Base-by-base conservation (phyloP, 1,140 invertebrate species). In the Polyergus mexicanus region DNA sequence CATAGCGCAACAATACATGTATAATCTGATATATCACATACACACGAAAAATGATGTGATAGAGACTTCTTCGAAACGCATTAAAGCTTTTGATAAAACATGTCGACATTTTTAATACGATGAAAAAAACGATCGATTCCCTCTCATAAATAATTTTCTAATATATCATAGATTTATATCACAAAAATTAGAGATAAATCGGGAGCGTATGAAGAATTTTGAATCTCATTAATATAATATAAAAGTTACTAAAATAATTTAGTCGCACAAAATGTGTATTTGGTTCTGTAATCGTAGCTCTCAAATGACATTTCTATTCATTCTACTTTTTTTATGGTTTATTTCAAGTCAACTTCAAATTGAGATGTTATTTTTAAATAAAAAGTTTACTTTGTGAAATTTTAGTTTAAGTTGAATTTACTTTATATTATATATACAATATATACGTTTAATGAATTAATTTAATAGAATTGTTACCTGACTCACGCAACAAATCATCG, bases 401-500 rank as follows among this genome's bases (percentile, higher is more conserved):
- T 51, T 51, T 51, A 51, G 4, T 51, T 51, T 51, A 51, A 51
- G 19, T 51, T 51, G 16, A 51, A 5, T 19, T 4, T 19, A 19
- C 44, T 51, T 19, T 16, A 51, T 19, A 35, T 62, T 68, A n/a
- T 16, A 51, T 19, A 35, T 62, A 32, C 3, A 32, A 32, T 32
- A 32, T 68, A 35, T 51, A 11, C 2, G 4, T 65, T 65, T 63
- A 51, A 51, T 51, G 0, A 44, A 35, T 66, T 13, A 78, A 54
- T 22, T 38, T 35, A 11, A 41, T 22, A 3, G 11, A 19, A 22
- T 47, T 3, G 60, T 90, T 89, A 92, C 91, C 65, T 76, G 22
- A 3, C 10, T 71, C 86, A 92, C 76, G 85, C 96, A 96, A 83
- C 96, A 96, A n/a, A 96, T 96, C 94, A 95, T 96, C 0, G 96